Conservation (phyloP, 2,797 vertebrate genomes). For the Chelonia mydas region DNA sequence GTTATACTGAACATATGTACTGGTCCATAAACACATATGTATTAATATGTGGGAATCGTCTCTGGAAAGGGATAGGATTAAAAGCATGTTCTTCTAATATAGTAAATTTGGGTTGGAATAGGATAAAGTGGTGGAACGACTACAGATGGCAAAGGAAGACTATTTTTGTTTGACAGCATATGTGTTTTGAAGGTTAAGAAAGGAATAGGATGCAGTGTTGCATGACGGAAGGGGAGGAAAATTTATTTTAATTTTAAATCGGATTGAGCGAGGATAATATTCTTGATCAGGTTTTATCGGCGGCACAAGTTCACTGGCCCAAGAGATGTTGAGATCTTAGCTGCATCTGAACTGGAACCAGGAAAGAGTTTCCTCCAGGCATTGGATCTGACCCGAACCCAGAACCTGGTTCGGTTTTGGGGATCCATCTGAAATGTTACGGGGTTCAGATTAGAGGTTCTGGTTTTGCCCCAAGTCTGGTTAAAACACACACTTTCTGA, state of each 20-base stretch:
- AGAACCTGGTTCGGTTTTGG: conserved; percentile 63
- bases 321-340: conserved; percentile 69
- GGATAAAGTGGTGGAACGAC: neutral
- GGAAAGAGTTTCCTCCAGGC: conserved; percentile 53
- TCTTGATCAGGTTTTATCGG: conserved; percentile 41
- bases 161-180: rapidly evolving
- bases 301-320: conserved; percentile 60
- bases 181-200: neutral
- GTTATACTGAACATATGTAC: neutral
- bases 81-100: neutral
- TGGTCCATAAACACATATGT: conserved; percentile 9
- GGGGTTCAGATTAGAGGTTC: conserved; percentile 50
- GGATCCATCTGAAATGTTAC: conserved; percentile 64
- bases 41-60: conserved; percentile 4
- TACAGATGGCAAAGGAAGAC: conserved; percentile 17
- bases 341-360: conserved; percentile 70
- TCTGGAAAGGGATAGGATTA: neutral
- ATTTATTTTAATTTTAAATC: neutral
- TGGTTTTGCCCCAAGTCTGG: conserved; percentile 53
- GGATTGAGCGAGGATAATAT: conserved; percentile 1
- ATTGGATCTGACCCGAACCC: conserved; percentile 61
- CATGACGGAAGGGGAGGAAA: neutral
- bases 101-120: conserved; percentile 11
- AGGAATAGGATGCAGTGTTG: neutral
- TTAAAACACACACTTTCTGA: conserved; percentile 39